phyloP scores from a whole-genome alignment of 1,140 invertebrate species.

The Pinna nobilis region DNA sequence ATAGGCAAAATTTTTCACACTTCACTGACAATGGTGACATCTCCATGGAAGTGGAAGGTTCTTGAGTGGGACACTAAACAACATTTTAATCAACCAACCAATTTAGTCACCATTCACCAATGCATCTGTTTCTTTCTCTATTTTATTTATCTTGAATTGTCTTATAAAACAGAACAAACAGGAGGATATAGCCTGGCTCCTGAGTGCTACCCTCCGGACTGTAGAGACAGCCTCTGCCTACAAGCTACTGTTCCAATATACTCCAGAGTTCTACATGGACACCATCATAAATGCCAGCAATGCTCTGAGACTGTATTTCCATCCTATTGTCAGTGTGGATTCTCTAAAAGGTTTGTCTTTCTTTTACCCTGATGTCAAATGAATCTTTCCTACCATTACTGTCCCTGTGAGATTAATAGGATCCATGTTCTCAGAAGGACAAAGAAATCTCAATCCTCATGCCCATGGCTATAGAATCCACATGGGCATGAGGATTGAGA shows the following conservation, averaged over 20 bases:
- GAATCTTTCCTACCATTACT: background rate
- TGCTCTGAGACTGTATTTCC: conserved; percentile 79
- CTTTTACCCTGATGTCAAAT: background rate
- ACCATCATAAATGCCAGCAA: conserved; percentile 82
- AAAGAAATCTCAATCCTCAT: too few relatives aligned
- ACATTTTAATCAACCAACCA: too few relatives aligned
- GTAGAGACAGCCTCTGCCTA: conserved; percentile 78
- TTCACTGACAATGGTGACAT: too few relatives aligned
- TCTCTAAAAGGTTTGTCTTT: conserved; percentile 75
- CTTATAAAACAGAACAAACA: conserved; percentile 76
- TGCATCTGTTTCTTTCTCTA: background rate
- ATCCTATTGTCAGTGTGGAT: conserved; percentile 80
- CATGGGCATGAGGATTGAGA: too few relatives aligned
- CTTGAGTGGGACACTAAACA: too few relatives aligned
- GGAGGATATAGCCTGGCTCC: conserved; percentile 79
- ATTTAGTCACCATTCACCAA: too few relatives aligned
- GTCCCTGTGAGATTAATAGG: background rate
- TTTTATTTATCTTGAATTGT: background rate
- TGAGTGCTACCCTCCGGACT: conserved; percentile 79
- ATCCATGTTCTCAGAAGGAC: background rate
- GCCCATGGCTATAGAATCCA: too few relatives aligned
- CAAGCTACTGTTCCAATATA: conserved; percentile 84
- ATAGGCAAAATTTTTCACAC: too few relatives aligned
- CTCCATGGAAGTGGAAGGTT: too few relatives aligned
- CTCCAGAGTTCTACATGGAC: conserved; percentile 89